These are phyloP conservation scores for Hermaeophaga mercurialis DNA, from an alignment of 2,888 invertebrate species.

Conservation along the genomic window DNA sequence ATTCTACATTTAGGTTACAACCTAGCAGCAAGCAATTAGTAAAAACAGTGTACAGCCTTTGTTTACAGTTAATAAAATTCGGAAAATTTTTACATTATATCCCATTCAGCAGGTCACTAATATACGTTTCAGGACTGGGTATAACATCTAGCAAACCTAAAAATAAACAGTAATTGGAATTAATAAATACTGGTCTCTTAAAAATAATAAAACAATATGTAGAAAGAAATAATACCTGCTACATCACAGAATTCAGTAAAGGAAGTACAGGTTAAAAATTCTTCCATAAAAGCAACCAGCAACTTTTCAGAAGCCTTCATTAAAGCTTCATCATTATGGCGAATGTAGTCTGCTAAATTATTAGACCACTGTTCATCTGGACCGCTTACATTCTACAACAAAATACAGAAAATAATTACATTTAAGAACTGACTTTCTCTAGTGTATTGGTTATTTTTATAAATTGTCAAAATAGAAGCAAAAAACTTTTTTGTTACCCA, in stretches of 20 bases:
- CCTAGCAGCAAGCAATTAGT: conserved; percentile 38
- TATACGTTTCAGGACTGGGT: conserved; percentile 67
- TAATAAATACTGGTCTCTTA: conserved; percentile 11
- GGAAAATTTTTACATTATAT: conserved; percentile 37
- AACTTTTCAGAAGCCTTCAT: conserved; percentile 86
- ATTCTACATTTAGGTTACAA: conserved; percentile 38
- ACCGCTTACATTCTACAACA: conserved; percentile 69
- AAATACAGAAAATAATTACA: neutral
- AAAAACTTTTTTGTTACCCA: too few species aligned
- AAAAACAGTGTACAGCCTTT: conserved; percentile 40
- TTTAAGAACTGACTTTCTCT: neutral
- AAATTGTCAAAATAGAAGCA: too few species aligned
- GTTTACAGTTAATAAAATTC: conserved; percentile 37
- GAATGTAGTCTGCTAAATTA: conserved; percentile 88
- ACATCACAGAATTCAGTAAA: conserved; percentile 94
- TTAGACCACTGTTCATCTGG: conserved; percentile 87
- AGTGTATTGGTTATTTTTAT: too few species aligned
- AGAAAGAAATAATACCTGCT: conserved; percentile 62
- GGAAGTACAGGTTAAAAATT: conserved; percentile 86
- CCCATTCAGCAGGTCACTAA: conserved; percentile 60
- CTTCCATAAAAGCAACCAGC: conserved; percentile 82
- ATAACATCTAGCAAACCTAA: conserved; percentile 70
- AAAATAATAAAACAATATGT: neutral
- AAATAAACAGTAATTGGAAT: conserved; percentile 43
- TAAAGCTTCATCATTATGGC: conserved; percentile 90